A percentile compares a stretch with the other conserved stretches of the same genome.
These are phyloP conservation scores for Drosophila aldrichi DNA, from an alignment of 2,888 invertebrate species.

Conservation along the genomic window DNA sequence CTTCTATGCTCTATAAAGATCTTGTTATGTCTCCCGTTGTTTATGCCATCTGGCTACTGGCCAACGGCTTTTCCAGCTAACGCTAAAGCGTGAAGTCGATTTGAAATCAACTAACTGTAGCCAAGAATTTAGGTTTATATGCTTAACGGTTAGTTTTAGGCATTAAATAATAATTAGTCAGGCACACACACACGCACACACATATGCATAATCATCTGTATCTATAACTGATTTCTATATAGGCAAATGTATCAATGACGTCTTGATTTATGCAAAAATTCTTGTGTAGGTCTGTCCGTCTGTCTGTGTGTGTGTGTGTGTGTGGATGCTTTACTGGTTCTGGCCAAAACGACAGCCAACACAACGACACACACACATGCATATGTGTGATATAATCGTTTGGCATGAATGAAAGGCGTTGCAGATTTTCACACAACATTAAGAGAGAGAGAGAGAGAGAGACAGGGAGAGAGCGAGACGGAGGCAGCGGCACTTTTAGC, in stretches of 20 bases:
- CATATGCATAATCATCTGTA: background rate
- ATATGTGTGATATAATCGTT: slow-evolving; percentile 68
- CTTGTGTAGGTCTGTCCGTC: slow-evolving; percentile 26
- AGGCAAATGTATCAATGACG: slow-evolving; percentile 56
- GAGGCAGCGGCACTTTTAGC: slow-evolving; percentile 1
- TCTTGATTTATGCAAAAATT: slow-evolving; percentile 46
- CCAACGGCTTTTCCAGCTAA: background rate
- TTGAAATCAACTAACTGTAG: background rate
- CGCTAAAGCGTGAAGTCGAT: background rate
- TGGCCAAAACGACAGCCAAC: slow-evolving; percentile 76
- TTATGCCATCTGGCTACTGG: background rate
- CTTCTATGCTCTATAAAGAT: background rate
- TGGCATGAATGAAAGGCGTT: slow-evolving; percentile 77
- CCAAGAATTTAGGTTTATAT: slow-evolving; percentile 7
- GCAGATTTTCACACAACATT: slow-evolving; percentile 72
- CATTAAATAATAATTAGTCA: slow-evolving; percentile 6
- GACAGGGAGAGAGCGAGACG: slow-evolving; percentile 26
- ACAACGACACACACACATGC: slow-evolving; percentile 60
- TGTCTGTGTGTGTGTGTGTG: slow-evolving; percentile 27
- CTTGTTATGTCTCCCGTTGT: background rate
- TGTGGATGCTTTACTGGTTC: slow-evolving; percentile 59
- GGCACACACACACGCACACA: no score
- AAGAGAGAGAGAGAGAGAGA: slow-evolving; percentile 22
- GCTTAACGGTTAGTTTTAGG: background rate
- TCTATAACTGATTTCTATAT: background rate